phyloP scores from a whole-genome alignment of 2,113 vertebrate genomes.

The Mellivora capensis region DNA sequence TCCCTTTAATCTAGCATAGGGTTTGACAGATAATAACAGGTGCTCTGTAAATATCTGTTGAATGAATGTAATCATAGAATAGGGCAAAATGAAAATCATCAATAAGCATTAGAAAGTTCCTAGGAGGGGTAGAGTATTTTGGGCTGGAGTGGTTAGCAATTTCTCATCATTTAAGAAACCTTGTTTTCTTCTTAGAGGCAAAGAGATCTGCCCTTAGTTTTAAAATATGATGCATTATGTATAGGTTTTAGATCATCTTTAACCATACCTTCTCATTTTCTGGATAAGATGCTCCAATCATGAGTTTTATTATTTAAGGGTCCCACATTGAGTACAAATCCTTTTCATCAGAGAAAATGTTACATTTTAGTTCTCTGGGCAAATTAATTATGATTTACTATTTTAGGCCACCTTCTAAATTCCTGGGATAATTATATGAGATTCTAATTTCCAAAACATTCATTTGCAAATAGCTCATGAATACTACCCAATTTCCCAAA shows the following conservation, averaged over 20 bases:
- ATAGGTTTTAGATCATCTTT: constrained; percentile 27
- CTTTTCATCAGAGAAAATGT: constrained; percentile 66
- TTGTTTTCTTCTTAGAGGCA: constrained; percentile 13
- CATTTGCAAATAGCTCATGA: constrained; percentile 77
- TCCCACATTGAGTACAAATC: constrained; percentile 33
- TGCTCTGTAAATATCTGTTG: constrained; percentile 17
- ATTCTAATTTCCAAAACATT: constrained; percentile 75
- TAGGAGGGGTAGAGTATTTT: background rate
- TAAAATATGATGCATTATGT: constrained; percentile 31
- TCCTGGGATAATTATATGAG: constrained; percentile 69
- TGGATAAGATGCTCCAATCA: constrained; percentile 52
- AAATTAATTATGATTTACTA: constrained; percentile 75
- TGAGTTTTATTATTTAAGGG: constrained; percentile 49
- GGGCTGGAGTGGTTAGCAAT: background rate
- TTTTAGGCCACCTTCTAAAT: constrained; percentile 69
- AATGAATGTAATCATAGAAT: background rate
- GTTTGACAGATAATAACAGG: background rate
- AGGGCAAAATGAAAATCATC: constrained; percentile 43
- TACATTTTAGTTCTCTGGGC: constrained; percentile 66
- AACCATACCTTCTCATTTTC: constrained; percentile 26
- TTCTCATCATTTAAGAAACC: constrained; percentile 49
- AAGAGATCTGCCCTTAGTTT: constrained; percentile 26
- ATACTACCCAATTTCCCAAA: constrained; percentile 75
- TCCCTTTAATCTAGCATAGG: background rate
- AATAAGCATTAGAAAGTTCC: constrained; percentile 19